phyloP scores from a whole-genome alignment of 1,140 invertebrate species.

The Andrena cerasifolii region DNA sequence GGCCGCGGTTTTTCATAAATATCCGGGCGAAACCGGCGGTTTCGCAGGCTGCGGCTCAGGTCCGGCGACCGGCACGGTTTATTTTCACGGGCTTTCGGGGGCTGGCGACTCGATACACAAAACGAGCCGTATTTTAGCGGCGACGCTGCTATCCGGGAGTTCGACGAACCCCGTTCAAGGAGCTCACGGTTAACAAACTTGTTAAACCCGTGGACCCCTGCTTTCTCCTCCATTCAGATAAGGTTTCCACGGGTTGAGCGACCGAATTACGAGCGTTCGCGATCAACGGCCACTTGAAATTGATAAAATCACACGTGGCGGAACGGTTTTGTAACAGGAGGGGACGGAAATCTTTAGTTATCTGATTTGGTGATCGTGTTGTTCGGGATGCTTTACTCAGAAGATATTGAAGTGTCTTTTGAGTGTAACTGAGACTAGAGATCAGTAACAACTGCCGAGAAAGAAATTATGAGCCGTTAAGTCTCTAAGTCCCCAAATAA shows the following conservation, averaged over 20 bases:
- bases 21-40: conserved; percentile 58
- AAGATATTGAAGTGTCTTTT: too few relatives aligned
- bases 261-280: not conserved
- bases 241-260: conserved; percentile 24
- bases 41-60: conserved; percentile 30
- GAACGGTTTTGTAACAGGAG: not conserved
- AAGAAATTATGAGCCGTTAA: too few relatives aligned
- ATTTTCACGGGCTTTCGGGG: conserved; percentile 59
- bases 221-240: conserved; percentile 46
- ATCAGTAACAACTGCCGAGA: too few relatives aligned
- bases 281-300: not conserved
- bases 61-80: conserved; percentile 48
- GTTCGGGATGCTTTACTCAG: too few relatives aligned
- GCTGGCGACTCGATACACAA: conserved; percentile 34
- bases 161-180: conserved; percentile 26
- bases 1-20: conserved; percentile 62
- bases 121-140: conserved; percentile 48
- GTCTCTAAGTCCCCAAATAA: too few relatives aligned
- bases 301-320: conserved; percentile 9
- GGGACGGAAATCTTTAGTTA: not conserved
- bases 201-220: conserved; percentile 26
- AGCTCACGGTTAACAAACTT: conserved; percentile 49
- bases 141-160: conserved; percentile 36
- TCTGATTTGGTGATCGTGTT: too few relatives aligned
- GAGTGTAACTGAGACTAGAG: too few relatives aligned